Evolutionary conservation across 2,113 vertebrate species (phyloP).

Genomic region (Enhydra lutris): DNA sequence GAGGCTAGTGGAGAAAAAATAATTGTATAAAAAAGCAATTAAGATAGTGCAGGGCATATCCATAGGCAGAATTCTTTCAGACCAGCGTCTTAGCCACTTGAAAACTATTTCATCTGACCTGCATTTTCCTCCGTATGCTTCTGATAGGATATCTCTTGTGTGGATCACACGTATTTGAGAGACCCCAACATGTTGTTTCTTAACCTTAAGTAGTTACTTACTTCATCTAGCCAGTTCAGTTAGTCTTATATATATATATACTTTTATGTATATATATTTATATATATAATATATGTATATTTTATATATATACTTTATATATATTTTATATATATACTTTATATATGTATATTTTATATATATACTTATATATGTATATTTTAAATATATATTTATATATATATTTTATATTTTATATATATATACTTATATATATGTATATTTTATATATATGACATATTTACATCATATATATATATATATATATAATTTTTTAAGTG

Average conservation of each 20-base stretch:
- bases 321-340: not conserved
- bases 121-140: not conserved
- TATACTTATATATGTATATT: not conserved
- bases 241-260: not conserved
- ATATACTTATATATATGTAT: no score
- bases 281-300: not conserved
- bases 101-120: no score
- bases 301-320: not conserved
- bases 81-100: fast-evolving
- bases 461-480: not conserved
- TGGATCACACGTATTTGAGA: not conserved
- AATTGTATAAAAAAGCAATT: not conserved
- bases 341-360: not conserved
- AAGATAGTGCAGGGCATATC: not conserved
- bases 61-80: not conserved
- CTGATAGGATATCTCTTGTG: not conserved
- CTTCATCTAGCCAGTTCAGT: not conserved
- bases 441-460: not conserved
- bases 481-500: not conserved
- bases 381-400: not conserved
- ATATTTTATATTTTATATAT: not conserved
- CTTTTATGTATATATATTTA: no score
- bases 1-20: not conserved
- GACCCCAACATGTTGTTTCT: not conserved
- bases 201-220: not conserved